These are phyloP conservation scores for Hyphantria cunea DNA, from an alignment of 1,140 invertebrate genomes.

Conservation along the genomic window DNA sequence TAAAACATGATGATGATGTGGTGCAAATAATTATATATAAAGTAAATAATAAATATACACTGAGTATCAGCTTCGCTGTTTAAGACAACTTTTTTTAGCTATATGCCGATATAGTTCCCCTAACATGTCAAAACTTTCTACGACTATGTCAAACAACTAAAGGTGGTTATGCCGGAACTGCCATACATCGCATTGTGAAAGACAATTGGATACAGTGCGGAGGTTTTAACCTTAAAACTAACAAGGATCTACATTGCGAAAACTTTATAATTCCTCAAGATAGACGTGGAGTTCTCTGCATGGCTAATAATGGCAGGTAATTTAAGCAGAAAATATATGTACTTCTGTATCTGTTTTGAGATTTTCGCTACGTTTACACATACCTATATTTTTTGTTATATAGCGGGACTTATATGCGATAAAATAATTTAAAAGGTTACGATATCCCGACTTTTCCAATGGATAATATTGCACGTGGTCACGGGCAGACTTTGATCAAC, in stretches of 20 bases:
- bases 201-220: slow-evolving; percentile 82
- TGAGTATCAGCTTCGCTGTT: too few relatives aligned
- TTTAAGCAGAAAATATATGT: slow-evolving; percentile 24
- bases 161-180: slow-evolving; percentile 74
- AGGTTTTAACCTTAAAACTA: slow-evolving; percentile 65
- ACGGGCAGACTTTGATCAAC: too few relatives aligned
- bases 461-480: too few relatives aligned
- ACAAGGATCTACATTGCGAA: slow-evolving; percentile 69
- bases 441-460: too few relatives aligned
- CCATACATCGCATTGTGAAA: slow-evolving; percentile 79
- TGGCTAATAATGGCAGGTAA: slow-evolving; percentile 78
- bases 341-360: too few relatives aligned
- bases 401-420: too few relatives aligned
- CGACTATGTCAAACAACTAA: slow-evolving; percentile 63
- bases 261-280: slow-evolving; percentile 82
- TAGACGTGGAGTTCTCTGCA: slow-evolving; percentile 78
- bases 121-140: slow-evolving; percentile 78
- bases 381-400: too few relatives aligned
- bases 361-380: too few relatives aligned
- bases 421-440: too few relatives aligned
- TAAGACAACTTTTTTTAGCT: slow-evolving; percentile 55
- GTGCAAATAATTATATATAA: too few relatives aligned
- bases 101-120: slow-evolving; percentile 77
- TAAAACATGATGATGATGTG: too few relatives aligned
- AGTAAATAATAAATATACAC: too few relatives aligned